phyloP scores from a whole-genome alignment of 2,113 vertebrate species.

The Channa maculata region DNA sequence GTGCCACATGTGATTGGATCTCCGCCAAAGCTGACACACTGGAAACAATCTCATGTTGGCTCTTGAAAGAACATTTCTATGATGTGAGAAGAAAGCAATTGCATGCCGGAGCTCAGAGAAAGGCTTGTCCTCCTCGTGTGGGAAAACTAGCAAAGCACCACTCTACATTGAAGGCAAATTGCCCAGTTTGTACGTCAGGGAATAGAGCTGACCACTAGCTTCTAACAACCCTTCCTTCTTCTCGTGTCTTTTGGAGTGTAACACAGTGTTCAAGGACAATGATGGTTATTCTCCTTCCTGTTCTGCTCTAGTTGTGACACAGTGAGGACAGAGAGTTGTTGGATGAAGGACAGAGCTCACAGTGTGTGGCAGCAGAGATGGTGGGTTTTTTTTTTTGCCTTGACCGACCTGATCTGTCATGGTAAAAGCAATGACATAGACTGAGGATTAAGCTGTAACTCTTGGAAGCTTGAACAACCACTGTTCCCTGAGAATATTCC shows the following conservation, averaged over 20 bases:
- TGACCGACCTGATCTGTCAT: constrained; percentile 26
- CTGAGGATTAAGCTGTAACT: constrained; percentile 23
- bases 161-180: constrained; percentile 22
- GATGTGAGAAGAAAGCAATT: not conserved
- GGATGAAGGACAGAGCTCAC: constrained; percentile 23
- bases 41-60: not conserved
- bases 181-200: not conserved
- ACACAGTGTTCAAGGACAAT: constrained; percentile 46
- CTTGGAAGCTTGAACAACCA: not conserved
- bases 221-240: constrained; percentile 34
- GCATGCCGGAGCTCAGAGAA: constrained; percentile 1
- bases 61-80: not conserved
- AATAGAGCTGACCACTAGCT: constrained; percentile 27
- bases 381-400: constrained; percentile 54
- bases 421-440: constrained; percentile 11
- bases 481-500: constrained; percentile 21
- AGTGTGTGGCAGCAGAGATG: not conserved
- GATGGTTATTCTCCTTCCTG: constrained; percentile 43
- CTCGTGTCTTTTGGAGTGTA: constrained; percentile 30
- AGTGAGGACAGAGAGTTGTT: constrained; percentile 26
- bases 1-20: not conserved
- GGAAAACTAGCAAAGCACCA: constrained; percentile 16
- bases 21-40: not conserved
- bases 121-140: constrained; percentile 9
- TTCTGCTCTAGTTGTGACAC: constrained; percentile 38